Conservation (phyloP, 2,113 vertebrate genomes). For the Melanerpes formicivorus region DNA sequence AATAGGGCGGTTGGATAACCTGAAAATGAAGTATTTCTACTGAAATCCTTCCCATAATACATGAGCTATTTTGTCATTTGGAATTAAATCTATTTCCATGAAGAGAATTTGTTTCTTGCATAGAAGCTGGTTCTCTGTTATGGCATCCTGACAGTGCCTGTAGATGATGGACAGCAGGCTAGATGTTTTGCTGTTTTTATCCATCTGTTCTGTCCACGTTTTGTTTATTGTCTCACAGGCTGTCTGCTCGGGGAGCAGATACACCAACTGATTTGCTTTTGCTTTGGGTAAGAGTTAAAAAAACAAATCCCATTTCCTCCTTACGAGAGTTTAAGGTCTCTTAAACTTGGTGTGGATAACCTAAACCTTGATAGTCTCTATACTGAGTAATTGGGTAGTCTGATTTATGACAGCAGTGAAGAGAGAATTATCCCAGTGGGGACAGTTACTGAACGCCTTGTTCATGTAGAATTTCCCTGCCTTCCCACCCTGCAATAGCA, state of each 20-base stretch:
- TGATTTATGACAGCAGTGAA: neutral
- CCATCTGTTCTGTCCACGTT: neutral
- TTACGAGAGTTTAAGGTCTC: neutral
- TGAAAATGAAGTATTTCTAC: neutral
- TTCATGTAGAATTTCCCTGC: neutral
- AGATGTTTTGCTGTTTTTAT: neutral
- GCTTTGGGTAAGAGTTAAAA: neutral
- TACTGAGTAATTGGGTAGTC: neutral
- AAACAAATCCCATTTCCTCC: neutral
- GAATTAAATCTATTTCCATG: neutral
- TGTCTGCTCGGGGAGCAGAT: neutral
- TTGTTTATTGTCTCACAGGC: neutral
- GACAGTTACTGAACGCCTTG: neutral
- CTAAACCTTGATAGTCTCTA: neutral
- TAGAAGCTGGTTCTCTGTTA: neutral
- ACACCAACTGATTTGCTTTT: neutral
- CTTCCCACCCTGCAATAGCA: no score
- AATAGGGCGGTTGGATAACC: neutral
- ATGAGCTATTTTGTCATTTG: neutral
- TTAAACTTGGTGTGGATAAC: neutral
- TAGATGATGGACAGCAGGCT: neutral
- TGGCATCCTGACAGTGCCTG: neutral
- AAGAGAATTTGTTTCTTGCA: neutral
- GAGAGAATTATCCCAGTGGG: neutral
- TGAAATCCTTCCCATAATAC: neutral